These are phyloP conservation scores for Monopis laevigella DNA, from an alignment of 2,888 invertebrate species.

Conservation along the genomic window DNA sequence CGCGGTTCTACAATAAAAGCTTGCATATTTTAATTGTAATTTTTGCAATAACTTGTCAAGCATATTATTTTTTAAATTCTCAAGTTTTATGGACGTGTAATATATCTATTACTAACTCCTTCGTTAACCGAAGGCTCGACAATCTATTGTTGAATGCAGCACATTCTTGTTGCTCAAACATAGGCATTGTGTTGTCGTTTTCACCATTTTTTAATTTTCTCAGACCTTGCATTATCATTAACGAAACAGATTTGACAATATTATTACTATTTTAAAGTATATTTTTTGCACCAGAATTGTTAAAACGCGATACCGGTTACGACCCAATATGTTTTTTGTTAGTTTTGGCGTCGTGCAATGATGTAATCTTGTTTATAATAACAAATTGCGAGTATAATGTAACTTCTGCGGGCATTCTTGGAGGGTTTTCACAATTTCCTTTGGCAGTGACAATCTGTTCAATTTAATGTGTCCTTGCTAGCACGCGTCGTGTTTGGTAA, in stretches of 20 bases:
- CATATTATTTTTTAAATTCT: too few species aligned
- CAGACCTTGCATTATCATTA: constrained; percentile 28
- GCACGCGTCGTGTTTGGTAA: constrained; percentile 20
- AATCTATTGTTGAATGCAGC: constrained; percentile 37
- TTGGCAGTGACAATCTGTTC: constrained; percentile 2
- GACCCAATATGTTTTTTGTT: constrained; percentile 6
- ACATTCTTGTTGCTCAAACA: constrained; percentile 36
- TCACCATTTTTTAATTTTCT: constrained; percentile 31
- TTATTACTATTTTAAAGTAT: too few species aligned
- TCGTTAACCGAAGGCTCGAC: constrained; percentile 17
- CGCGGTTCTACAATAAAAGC: constrained; percentile 54
- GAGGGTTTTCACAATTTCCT: constrained; percentile 9
- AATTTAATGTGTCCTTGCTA: constrained; percentile 9
- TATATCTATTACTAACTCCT: constrained; percentile 33
- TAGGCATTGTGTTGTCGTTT: constrained; percentile 35
- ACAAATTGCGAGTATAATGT: neutral
- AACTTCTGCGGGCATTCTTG: neutral
- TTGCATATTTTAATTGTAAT: constrained; percentile 47
- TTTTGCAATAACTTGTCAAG: constrained; percentile 46
- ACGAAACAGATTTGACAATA: constrained; percentile 1
- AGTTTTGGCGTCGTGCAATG: neutral
- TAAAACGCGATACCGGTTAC: neutral
- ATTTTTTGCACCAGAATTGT: constrained; percentile 4
- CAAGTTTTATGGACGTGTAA: too few species aligned
- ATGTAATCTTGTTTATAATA: too few species aligned